Conservation (phyloP, 2,888 invertebrate genomes). For the Drosophila lacicola region DNA sequence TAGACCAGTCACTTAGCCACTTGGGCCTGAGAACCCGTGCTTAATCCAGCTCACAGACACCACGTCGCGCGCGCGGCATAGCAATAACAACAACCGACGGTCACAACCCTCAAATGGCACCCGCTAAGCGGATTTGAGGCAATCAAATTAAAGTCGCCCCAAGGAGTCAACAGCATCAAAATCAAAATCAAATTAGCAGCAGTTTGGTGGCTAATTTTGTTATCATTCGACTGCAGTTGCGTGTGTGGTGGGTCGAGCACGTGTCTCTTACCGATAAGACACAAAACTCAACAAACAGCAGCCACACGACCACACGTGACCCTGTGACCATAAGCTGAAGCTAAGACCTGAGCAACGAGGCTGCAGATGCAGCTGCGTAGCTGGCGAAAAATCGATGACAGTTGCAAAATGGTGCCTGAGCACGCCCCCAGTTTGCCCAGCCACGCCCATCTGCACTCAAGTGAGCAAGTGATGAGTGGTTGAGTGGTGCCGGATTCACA, state of each 20-base stretch:
- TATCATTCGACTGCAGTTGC: conserved; percentile 63
- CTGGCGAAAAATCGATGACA: conserved; percentile 43
- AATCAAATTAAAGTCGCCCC: conserved; percentile 56
- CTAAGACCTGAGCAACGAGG: background rate
- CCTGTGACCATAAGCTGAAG: conserved; percentile 30
- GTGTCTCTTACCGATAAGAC: conserved; percentile 62
- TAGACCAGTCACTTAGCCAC: conserved; percentile 44
- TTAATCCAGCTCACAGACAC: conserved; percentile 79
- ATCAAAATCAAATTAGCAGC: conserved; percentile 83
- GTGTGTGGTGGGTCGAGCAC: conserved; percentile 34
- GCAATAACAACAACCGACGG: conserved; percentile 12
- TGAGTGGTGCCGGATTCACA: conserved; percentile 28
- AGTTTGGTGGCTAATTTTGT: conserved; percentile 74
- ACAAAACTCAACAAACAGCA: conserved; percentile 54
- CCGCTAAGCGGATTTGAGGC: conserved; percentile 80
- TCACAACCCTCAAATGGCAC: conserved; percentile 62
- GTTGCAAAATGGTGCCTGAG: background rate
- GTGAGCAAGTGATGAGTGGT: conserved; percentile 1
- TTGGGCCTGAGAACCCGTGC: conserved; percentile 74
- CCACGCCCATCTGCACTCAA: conserved; percentile 24
- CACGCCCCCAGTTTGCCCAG: conserved; percentile 35
- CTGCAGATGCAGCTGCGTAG: conserved; percentile 13
- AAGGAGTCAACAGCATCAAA: conserved; percentile 18
- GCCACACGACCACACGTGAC: conserved; percentile 66
- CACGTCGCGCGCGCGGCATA: conserved; percentile 31